Base-by-base conservation (phyloP, 2,888 invertebrate genomes). In the Aplocera efformata region DNA sequence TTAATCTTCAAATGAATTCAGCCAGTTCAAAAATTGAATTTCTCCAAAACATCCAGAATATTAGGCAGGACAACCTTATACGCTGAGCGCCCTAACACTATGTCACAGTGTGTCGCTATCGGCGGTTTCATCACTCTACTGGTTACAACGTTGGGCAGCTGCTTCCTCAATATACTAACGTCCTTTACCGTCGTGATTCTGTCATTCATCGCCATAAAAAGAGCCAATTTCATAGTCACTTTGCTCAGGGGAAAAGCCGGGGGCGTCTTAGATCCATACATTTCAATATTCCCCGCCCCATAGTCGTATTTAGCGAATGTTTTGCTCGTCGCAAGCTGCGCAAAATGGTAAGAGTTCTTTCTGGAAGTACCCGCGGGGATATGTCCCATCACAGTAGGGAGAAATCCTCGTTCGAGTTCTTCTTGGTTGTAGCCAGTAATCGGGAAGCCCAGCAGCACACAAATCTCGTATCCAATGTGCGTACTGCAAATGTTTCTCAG, bases 21-120 rank as follows among this genome's bases (percentile, higher is more conserved):
- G 13, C 13, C 13, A 3, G 13, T 17, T 17, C 10, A 33, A 10
- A 20, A 7, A 10, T 21, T 25, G 31, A 52, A 55, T 31, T 42
- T 44, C 11, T 56, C 22, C 21, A 67, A 49, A 6, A 63, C 35
- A 10, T 60, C 35, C 11, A 58, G 50, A 34, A 70, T 51, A 22
- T 58, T 40, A 3, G 68, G 67, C 13, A 38, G 24, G 7, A 47
- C 36, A 11, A 34, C 50, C 51, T 11, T 64, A 40, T 34, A 59
- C 51, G 10, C 35, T 10, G 17, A 48, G 44, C 45, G 33, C 33
- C 67, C 72, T 56, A 57, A 59, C 17, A 64, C 38, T 30, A 53
- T 54, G 30, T 72, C 67, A 0, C 56, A 9, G 21, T 72, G 69
- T 17, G 61, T 68, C 27, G 63, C 62, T n/a, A 32, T 9, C 0